Percentiles rank a stretch among this genome's conserved stretches.
Evolutionary conservation across 2,113 vertebrate species (phyloP).

Genomic region (Lycocorax pyrrhopterus): DNA sequence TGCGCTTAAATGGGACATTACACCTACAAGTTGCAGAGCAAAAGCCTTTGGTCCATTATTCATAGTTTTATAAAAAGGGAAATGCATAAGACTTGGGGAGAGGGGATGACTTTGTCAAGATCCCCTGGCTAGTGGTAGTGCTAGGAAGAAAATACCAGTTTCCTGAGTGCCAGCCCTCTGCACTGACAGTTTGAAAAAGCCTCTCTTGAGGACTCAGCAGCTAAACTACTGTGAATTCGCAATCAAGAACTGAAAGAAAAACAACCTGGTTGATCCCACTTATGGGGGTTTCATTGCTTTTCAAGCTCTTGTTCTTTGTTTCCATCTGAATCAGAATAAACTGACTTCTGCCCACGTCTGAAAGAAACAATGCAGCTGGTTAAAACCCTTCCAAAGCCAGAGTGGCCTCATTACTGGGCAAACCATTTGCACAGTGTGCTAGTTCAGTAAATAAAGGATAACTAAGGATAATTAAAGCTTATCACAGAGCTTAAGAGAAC

Average conservation of each 20-base stretch:
- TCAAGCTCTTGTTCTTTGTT: slow-evolving; percentile 26
- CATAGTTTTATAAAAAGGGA: background rate
- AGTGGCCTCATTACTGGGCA: background rate
- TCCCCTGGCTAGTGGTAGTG: background rate
- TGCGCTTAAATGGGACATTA: background rate
- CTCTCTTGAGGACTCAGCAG: background rate
- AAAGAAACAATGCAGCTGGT: background rate
- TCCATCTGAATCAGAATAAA: background rate
- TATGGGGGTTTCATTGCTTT: background rate
- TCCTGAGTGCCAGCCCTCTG: background rate
- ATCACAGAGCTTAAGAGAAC: background rate
- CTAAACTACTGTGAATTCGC: background rate
- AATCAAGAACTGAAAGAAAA: background rate
- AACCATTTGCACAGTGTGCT: background rate
- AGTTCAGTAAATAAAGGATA: background rate
- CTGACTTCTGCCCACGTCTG: background rate
- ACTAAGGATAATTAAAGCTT: background rate
- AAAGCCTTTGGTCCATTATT: background rate
- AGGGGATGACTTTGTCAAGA: background rate
- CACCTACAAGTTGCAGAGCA: background rate
- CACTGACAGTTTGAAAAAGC: background rate
- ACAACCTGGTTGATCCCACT: background rate
- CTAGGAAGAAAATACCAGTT: background rate
- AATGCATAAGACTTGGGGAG: background rate
- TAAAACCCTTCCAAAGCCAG: background rate